Percentiles rank a stretch among this genome's conserved stretches.
Conservation (phyloP, 2,113 vertebrate genomes). For the Salvelinus alpinus region DNA sequence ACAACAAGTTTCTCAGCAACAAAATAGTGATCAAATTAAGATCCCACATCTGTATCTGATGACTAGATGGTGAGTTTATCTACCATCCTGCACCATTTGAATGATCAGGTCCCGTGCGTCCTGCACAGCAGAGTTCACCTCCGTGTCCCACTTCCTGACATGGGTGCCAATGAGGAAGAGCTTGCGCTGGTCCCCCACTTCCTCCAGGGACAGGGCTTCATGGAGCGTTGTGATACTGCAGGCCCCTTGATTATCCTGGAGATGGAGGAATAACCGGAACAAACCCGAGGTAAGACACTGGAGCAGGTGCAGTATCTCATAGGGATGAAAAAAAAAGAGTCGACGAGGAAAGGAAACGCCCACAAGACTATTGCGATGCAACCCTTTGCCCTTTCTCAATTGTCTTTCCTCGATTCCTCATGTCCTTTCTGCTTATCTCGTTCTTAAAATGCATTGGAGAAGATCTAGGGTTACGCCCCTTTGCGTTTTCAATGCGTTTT, state of each 20-base stretch:
- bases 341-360: background rate
- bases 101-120: slow-evolving; percentile 86
- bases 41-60: background rate
- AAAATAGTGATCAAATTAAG: too few species aligned
- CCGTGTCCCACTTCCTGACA: slow-evolving; percentile 69
- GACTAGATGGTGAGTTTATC: slow-evolving; percentile 20
- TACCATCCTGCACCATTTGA: slow-evolving; percentile 76
- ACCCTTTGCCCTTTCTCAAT: too few species aligned
- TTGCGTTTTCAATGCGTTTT: background rate
- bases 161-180: slow-evolving; percentile 88
- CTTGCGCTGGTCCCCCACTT: slow-evolving; percentile 80
- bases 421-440: too few species aligned
- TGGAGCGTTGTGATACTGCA: slow-evolving; percentile 88
- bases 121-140: slow-evolving; percentile 78
- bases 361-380: too few species aligned
- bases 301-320: background rate
- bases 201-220: slow-evolving; percentile 80
- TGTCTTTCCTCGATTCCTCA: too few species aligned
- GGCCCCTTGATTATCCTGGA: slow-evolving; percentile 84
- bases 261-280: background rate
- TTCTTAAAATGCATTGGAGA: too few species aligned
- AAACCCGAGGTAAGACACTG: background rate
- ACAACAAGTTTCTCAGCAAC: too few species aligned
- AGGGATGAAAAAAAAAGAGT: too few species aligned
- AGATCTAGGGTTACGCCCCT: too few species aligned